Base-by-base conservation (phyloP, 2,797 vertebrate genomes). In the Rhynchonycteris naso region DNA sequence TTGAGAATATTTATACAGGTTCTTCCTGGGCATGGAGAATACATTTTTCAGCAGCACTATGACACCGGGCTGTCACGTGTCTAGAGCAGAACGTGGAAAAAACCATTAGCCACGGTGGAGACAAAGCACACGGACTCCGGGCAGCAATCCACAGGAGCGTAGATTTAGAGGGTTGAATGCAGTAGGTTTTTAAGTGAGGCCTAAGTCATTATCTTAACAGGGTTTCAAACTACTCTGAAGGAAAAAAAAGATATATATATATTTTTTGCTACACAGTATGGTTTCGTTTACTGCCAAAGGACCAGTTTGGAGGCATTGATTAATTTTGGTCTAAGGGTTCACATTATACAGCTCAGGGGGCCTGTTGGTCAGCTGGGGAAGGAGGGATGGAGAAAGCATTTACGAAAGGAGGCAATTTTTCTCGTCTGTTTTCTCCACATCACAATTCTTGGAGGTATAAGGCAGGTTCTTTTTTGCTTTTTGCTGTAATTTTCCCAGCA, bases 1-100 rank as follows among this genome's bases (percentile, higher is more conserved):
- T 98, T 98, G 98, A 98, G 98, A 98, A 97, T 98, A 98, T 98
- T 98, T 98, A 98, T 98, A 98, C 97, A 98, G 97, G 94, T 93
- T 98, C 96, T 98, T 98, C 97, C 95, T 97, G 96, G 97, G 97
- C 95, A 97, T 54, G 43, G 96, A 96, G 96, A 97, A 97, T 97
- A 97, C 95, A 98, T 98, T 98, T 97, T 98, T 88, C 97, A 97
- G 97, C 96, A 97, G 97, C 92, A 90, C 95, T 68, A 21, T 95
- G 95, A 97, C 93, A 96, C 88, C 9, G 3, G 38, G 61, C 72
- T 72, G 87, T 97, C 96, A 97, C 96, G 81, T 96, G 96, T 66
- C 76, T 72, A 54, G 88, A 83, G 19, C 66, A 59, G 85, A 95
- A 43, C 5, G 13, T 28, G 81, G 91, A 78, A 96, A 78, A 96